Conservation (phyloP, 1,140 invertebrate genomes). For the Pseudomyrmex cubaensis region DNA sequence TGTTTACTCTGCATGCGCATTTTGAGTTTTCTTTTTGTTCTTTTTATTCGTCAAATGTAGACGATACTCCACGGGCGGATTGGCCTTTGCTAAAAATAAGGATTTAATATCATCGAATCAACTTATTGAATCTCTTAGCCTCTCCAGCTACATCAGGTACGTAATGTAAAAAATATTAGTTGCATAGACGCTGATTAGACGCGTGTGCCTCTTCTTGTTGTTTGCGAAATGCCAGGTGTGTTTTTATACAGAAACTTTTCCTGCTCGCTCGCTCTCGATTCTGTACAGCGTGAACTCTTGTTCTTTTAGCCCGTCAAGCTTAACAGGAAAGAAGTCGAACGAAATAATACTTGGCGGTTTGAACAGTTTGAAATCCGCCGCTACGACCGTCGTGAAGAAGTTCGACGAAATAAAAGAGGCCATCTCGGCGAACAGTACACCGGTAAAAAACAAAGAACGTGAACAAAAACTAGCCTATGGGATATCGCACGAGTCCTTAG, state of each 20-base stretch:
- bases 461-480: slow-evolving; percentile 82
- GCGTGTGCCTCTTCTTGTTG: slow-evolving; percentile 2
- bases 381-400: slow-evolving; percentile 94
- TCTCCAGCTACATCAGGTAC: slow-evolving; percentile 83
- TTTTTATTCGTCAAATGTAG: slow-evolving; percentile 74
- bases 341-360: slow-evolving; percentile 94
- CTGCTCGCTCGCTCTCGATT: not conserved
- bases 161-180: slow-evolving; percentile 63
- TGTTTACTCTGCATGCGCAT: slow-evolving; percentile 43
- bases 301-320: slow-evolving; percentile 89
- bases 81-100: slow-evolving; percentile 83
- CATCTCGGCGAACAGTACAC: slow-evolving; percentile 94
- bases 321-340: slow-evolving; percentile 94
- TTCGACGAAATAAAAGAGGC: slow-evolving; percentile 97
- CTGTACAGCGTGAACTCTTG: not conserved
- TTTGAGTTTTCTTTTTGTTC: slow-evolving; percentile 43
- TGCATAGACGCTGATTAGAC: slow-evolving; percentile 32
- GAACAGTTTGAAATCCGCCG: slow-evolving; percentile 94
- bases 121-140: slow-evolving; percentile 82
- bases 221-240: not conserved
- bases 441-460: slow-evolving; percentile 88
- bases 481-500: slow-evolving; percentile 82
- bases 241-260: not conserved
- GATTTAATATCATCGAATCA: slow-evolving; percentile 81
- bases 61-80: slow-evolving; percentile 82